Base-by-base conservation (phyloP, 2,888 invertebrate species). In the Athripsodes cinereus region DNA sequence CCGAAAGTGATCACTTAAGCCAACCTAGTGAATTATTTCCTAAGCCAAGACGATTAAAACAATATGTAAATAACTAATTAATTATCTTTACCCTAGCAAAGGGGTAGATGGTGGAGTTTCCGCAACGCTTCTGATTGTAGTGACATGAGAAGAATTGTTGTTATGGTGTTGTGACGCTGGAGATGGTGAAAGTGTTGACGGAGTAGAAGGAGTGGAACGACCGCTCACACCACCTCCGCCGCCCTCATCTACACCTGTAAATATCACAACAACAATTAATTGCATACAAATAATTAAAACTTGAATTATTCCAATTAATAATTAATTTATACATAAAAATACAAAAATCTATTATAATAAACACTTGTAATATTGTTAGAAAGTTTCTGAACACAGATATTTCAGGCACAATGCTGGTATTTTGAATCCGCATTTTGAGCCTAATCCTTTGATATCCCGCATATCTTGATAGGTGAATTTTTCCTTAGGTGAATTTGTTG, bases 171-270 rank as follows among this genome's bases (percentile, higher is more conserved):
- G 47, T 2, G 57, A 76, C 18, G 61, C 61, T 0, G 78, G 75
- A 8, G 81, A 81, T 0, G 83, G 83, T 0, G 83, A 83, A 60
- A 83, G 70, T 0, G 83, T 84, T 1, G 83, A 83, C 1, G 83
- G 83, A 0, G 83, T 83, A 62, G 81, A 81, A 1, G 78, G 78
- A 0, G 78, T 78, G 0, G 78, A 78, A 1, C 79, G 72, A 0
- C 78, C 78, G 0, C 78, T 78, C 31, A 10, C 76, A 13, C 35
- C 53, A 3, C 58, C 57, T 18, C 35, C 53, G 5, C 58, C 57
- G 19, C 51, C 56, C 56, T 63, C 55, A 31, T 58, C 56, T 26
- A 56, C 56, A 49, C 56, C 55, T 40, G 16, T 2, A 5, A 40
- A 40, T 5, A 26, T 6, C 26, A 26, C 26, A 3, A 26, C 26